A percentile compares a stretch with the other conserved stretches of the same genome.
Evolutionary conservation across 2,113 vertebrate genomes (phyloP).

Genomic region (Rattus norvegicus): DNA sequence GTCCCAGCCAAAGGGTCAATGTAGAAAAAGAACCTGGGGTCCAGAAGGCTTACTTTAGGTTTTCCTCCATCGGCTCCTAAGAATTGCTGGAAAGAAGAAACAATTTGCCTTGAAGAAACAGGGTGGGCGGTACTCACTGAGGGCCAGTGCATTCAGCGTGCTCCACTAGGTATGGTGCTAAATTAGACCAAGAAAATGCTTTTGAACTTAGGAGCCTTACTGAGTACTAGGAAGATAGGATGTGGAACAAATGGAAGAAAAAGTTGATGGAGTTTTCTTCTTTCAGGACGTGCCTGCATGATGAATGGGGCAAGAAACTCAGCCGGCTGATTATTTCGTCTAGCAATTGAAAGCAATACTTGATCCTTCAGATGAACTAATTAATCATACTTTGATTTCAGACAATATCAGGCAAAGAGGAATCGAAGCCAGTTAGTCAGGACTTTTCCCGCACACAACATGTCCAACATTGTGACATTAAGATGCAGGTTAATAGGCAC

Average conservation of each 20-base stretch:
- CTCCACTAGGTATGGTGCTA: conserved; percentile 39
- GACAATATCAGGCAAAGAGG: neutral
- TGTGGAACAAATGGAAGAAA: conserved; percentile 44
- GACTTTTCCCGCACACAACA: neutral
- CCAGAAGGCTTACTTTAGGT: neutral
- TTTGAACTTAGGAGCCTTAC: conserved; percentile 38
- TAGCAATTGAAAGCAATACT: conserved; percentile 5
- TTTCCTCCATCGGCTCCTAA: neutral
- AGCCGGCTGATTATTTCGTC: conserved; percentile 38
- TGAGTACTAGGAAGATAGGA: conserved; percentile 49
- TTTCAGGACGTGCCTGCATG: conserved; percentile 50
- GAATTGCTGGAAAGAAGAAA: neutral
- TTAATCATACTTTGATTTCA: neutral
- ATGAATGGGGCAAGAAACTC: neutral
- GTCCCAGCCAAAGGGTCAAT: neutral
- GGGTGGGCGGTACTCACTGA: neutral
- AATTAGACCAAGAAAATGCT: conserved; percentile 44
- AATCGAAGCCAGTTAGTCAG: neutral
- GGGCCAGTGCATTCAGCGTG: neutral
- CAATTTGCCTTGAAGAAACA: neutral
- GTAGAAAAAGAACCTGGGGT: neutral
- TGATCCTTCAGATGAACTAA: conserved; percentile 28
- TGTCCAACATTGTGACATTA: neutral
- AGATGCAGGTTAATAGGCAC: neutral
- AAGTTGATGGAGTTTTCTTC: conserved; percentile 59